phyloP scores from a whole-genome alignment of 2,113 vertebrate species.

The Grammomys surdaster region DNA sequence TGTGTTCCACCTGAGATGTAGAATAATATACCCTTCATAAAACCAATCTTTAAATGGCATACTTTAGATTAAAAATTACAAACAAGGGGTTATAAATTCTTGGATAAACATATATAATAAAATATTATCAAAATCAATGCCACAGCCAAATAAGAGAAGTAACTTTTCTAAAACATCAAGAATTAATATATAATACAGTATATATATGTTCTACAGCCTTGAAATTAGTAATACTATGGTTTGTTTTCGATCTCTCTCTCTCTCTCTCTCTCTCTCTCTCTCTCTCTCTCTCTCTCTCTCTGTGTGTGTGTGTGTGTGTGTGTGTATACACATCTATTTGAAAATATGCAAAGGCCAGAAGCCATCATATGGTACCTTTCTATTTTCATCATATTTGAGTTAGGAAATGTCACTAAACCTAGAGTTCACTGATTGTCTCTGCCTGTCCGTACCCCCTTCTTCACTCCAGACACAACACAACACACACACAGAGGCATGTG shows the following conservation, averaged over 20 bases:
- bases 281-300: neutral
- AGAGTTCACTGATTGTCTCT: neutral
- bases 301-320: neutral
- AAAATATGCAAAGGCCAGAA: neutral
- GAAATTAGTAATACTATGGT: neutral
- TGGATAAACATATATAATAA: neutral
- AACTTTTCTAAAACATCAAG: conserved; percentile 8
- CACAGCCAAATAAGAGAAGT: neutral
- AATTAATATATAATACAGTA: conserved; percentile 4
- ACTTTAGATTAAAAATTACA: conserved; percentile 5
- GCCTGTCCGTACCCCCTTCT: neutral
- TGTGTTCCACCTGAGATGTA: neutral
- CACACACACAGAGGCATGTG: no score
- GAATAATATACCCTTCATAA: neutral
- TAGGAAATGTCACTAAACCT: neutral
- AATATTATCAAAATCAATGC: neutral
- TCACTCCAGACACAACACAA: no score
- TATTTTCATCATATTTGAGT: neutral
- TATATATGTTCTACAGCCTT: neutral
- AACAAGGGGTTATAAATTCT: neutral
- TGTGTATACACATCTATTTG: neutral
- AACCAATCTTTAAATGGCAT: neutral
- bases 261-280: neutral
- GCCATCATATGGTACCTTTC: neutral
- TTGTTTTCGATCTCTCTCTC: neutral